Percentiles rank a stretch among this genome's conserved stretches.
phyloP scores from a whole-genome alignment of 2,888 invertebrate genomes.

The Pasiphila rectangulata region DNA sequence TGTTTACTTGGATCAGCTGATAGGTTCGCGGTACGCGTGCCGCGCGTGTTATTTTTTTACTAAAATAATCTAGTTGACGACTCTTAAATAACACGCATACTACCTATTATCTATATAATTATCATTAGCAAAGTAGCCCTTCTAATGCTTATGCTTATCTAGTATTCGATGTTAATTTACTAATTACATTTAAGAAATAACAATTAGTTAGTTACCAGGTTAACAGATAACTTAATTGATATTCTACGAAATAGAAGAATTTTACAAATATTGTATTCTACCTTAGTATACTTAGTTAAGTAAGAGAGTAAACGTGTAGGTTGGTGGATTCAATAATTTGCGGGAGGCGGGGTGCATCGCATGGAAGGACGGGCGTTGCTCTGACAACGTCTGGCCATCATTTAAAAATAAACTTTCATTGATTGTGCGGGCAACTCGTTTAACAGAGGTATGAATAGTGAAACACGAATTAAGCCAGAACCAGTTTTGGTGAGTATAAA shows the following conservation, averaged over 20 bases:
- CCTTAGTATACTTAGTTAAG: neutral
- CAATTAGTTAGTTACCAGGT: neutral
- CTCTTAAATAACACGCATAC: slow-evolving; percentile 9
- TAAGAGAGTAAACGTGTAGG: neutral
- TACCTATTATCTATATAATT: slow-evolving; percentile 1
- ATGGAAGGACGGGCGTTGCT: slow-evolving; percentile 70
- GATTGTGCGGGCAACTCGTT: slow-evolving; percentile 34
- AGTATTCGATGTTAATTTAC: slow-evolving; percentile 18
- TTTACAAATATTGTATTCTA: neutral
- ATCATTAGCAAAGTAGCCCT: slow-evolving; percentile 13
- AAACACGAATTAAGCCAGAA: slow-evolving; percentile 24
- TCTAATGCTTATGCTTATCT: slow-evolving; percentile 14
- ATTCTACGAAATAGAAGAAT: slow-evolving; percentile 1
- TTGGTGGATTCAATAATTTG: slow-evolving; percentile 10
- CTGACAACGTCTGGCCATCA: slow-evolving; percentile 38
- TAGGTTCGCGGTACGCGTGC: slow-evolving; percentile 43
- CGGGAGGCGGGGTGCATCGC: slow-evolving; percentile 45
- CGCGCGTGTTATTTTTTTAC: slow-evolving; percentile 42
- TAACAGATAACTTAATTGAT: slow-evolving; percentile 10
- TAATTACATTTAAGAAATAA: slow-evolving; percentile 26
- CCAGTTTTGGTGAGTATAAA: slow-evolving; percentile 17
- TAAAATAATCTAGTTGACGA: slow-evolving; percentile 6
- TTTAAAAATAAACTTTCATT: slow-evolving; percentile 45
- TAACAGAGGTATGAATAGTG: slow-evolving; percentile 25
- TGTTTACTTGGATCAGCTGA: slow-evolving; percentile 74